Conservation (phyloP, 2,113 vertebrate species). For the Colistium nudipinnis region DNA sequence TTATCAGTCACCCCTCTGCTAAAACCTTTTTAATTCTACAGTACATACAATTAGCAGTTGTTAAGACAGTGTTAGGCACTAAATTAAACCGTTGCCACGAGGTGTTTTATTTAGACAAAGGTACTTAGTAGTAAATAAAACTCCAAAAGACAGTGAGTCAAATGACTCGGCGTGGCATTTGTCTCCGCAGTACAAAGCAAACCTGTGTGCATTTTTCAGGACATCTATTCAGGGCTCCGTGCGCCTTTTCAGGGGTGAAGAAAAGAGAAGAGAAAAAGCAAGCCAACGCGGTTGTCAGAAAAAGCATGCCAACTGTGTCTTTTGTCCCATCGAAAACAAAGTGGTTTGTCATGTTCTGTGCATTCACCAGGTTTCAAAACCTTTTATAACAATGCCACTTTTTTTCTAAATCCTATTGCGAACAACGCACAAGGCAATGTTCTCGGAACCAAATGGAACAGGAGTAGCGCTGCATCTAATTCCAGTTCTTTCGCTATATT, state of each 20-base stretch:
- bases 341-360: conserved; percentile 68
- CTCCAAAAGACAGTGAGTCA: background rate
- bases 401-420: conserved; percentile 80
- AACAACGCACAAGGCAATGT: conserved; percentile 63
- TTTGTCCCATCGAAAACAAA: conserved; percentile 78
- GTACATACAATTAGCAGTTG: too few species aligned
- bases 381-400: conserved; percentile 72
- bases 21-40: too few species aligned
- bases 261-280: conserved; percentile 67
- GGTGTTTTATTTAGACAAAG: background rate
- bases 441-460: conserved; percentile 66
- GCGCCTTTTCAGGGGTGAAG: conserved; percentile 57
- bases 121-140: background rate
- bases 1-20: background rate
- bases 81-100: conserved; percentile 1
- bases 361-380: conserved; percentile 74
- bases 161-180: conserved; percentile 42
- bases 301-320: conserved; percentile 62
- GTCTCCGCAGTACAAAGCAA: conserved; percentile 50
- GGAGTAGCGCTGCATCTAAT: conserved; percentile 80
- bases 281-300: conserved; percentile 64
- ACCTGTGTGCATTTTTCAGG: conserved; percentile 35
- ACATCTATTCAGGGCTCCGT: conserved; percentile 49
- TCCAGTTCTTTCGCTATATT: conserved; percentile 83
- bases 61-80: background rate